Evolutionary conservation across 2,113 vertebrate genomes (phyloP).

Genomic region (Misgurnus mizolepis): DNA sequence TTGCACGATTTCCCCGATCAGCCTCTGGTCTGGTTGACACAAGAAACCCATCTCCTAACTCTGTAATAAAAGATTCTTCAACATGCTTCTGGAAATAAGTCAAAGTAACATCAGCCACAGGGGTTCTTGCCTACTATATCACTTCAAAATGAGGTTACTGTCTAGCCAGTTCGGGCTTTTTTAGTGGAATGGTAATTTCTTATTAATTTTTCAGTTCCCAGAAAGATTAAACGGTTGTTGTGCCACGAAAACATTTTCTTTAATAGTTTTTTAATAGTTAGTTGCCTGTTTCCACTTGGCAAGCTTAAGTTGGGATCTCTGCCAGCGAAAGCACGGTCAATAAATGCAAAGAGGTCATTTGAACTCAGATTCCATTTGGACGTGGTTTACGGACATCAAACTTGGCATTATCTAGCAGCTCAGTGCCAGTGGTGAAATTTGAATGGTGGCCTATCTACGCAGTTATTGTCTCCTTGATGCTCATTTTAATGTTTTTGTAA

Average conservation of each 20-base stretch:
- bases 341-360: slow-evolving; percentile 13
- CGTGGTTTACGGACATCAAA: slow-evolving; percentile 9
- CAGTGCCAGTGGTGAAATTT: slow-evolving; percentile 24
- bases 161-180: slow-evolving; percentile 5
- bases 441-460: slow-evolving; percentile 11
- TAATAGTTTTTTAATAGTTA: slow-evolving; percentile 31
- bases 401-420: slow-evolving; percentile 20
- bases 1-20: slow-evolving; percentile 28
- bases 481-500: slow-evolving; percentile 12
- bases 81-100: slow-evolving; percentile 50
- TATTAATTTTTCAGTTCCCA: slow-evolving; percentile 14
- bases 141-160: slow-evolving; percentile 34
- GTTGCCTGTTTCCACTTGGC: not conserved
- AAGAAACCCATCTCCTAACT: slow-evolving; percentile 58
- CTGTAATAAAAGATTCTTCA: slow-evolving; percentile 47
- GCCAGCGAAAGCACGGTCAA: slow-evolving; percentile 19
- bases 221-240: slow-evolving; percentile 1
- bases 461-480: slow-evolving; percentile 23
- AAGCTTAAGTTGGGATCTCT: not conserved
- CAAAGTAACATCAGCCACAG: slow-evolving; percentile 51
- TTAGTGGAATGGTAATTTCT: slow-evolving; percentile 28
- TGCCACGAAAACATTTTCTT: not conserved
- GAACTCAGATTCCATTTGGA: slow-evolving; percentile 35
- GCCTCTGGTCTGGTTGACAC: slow-evolving; percentile 50
- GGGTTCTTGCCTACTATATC: slow-evolving; percentile 20